phyloP scores from a whole-genome alignment of 2,888 invertebrate species.

The Heteropelma amictum region DNA sequence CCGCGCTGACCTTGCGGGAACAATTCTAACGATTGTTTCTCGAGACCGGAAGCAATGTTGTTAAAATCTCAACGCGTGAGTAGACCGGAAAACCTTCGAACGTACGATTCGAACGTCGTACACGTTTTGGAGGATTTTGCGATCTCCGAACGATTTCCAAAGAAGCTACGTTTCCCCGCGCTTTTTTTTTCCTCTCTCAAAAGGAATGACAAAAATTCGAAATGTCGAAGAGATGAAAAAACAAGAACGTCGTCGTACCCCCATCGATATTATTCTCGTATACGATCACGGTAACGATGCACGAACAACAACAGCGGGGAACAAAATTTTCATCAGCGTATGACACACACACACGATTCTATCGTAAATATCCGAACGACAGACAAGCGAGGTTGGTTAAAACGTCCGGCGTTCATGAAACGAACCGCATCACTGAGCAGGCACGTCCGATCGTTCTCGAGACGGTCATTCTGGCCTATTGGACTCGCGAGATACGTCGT shows the following conservation, averaged over 20 bases:
- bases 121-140: neutral
- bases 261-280: constrained; percentile 24
- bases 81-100: neutral
- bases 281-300: constrained; percentile 1
- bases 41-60: too few species aligned
- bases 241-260: constrained; percentile 36
- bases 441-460: constrained; percentile 29
- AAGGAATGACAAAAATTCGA: too few species aligned
- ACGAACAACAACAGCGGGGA: neutral
- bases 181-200: too few species aligned
- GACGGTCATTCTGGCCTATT: constrained; percentile 28
- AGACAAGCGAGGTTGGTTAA: constrained; percentile 9
- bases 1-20: too few species aligned
- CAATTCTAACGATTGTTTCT: too few species aligned
- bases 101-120: neutral
- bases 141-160: neutral
- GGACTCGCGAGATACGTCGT: constrained; percentile 47
- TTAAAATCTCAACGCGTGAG: too few species aligned
- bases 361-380: constrained; percentile 6
- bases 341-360: constrained; percentile 8
- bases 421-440: constrained; percentile 54
- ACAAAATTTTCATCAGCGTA: constrained; percentile 9
- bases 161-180: too few species aligned
- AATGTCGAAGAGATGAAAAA: too few species aligned
- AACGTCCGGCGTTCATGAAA: constrained; percentile 48